Conservation (phyloP, 2,113 vertebrate genomes). For the Siniperca knerii region DNA sequence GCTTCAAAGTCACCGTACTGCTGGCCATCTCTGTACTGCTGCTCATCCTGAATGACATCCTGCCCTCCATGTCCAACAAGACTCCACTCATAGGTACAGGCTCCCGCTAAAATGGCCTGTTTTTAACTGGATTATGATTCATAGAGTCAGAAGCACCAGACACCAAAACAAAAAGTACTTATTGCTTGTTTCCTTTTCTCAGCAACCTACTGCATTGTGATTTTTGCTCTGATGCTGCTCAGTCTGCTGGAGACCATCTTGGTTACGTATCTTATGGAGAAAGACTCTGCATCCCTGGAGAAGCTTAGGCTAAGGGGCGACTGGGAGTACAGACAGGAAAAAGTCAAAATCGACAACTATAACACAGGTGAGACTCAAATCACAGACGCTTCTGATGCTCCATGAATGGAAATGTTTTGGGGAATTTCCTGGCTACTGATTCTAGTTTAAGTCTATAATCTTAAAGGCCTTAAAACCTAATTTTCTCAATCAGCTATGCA, state of each 20-base stretch:
- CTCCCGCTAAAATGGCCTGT: not conserved
- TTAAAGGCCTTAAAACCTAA: not conserved
- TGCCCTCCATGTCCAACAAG: slow-evolving; percentile 80
- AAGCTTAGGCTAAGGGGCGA: not conserved
- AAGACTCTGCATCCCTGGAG: slow-evolving; percentile 15
- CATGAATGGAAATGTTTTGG: not conserved
- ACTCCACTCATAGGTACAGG: slow-evolving; percentile 80
- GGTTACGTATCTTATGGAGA: slow-evolving; percentile 76
- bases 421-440: not conserved
- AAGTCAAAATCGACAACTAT: not conserved
- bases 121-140: not conserved
- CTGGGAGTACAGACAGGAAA: not conserved
- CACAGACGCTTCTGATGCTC: not conserved
- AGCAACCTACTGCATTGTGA: slow-evolving; percentile 81
- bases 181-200: not conserved
- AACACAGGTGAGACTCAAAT: slow-evolving; percentile 41
- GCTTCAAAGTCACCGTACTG: slow-evolving; percentile 82
- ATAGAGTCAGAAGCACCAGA: not conserved
- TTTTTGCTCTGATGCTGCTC: slow-evolving; percentile 85
- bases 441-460: not conserved
- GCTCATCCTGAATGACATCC: slow-evolving; percentile 83
- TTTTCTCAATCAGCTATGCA: no score
- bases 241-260: slow-evolving; percentile 84
- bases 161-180: not conserved
- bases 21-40: slow-evolving; percentile 83